These are phyloP conservation scores for Chymomyza fuscimana DNA, from an alignment of 2,888 invertebrate species.

Conservation along the genomic window DNA sequence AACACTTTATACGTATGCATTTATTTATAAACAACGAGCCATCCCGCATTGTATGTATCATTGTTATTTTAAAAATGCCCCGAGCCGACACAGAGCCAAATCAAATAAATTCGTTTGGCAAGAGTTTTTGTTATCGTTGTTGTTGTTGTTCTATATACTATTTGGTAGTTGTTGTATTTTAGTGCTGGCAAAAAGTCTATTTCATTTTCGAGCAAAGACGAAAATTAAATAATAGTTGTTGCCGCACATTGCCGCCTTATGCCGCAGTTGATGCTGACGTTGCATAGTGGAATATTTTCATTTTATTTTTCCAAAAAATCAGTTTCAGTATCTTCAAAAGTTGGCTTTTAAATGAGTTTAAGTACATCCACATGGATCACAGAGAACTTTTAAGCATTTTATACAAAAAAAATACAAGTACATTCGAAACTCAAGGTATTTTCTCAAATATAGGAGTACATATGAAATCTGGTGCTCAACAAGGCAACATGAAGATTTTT, in stretches of 20 bases:
- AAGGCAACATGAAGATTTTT: no score
- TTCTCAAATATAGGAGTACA: no score
- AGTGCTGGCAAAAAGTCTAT: constrained; percentile 31
- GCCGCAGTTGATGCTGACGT: background rate
- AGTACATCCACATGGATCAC: no score
- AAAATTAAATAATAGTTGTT: constrained; percentile 67
- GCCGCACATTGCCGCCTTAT: constrained; percentile 8
- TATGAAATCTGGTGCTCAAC: no score
- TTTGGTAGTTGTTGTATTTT: constrained; percentile 23
- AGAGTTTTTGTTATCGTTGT: constrained; percentile 37
- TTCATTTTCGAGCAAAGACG: constrained; percentile 31
- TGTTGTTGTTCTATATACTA: background rate
- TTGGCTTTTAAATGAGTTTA: background rate
- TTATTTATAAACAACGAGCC: constrained; percentile 70
- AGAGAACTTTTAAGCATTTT: no score
- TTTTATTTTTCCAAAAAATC: background rate
- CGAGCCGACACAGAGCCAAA: constrained; percentile 47
- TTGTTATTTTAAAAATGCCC: constrained; percentile 72
- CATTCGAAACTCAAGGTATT: no score
- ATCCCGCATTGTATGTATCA: constrained; percentile 63
- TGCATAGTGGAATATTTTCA: background rate
- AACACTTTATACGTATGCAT: constrained; percentile 46
- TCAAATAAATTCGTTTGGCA: constrained; percentile 54
- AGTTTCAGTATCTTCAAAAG: no score
- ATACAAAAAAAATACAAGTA: no score